Evolutionary conservation across 1,140 invertebrate genomes (phyloP).

Genomic region (Rhyacophila brunnea): DNA sequence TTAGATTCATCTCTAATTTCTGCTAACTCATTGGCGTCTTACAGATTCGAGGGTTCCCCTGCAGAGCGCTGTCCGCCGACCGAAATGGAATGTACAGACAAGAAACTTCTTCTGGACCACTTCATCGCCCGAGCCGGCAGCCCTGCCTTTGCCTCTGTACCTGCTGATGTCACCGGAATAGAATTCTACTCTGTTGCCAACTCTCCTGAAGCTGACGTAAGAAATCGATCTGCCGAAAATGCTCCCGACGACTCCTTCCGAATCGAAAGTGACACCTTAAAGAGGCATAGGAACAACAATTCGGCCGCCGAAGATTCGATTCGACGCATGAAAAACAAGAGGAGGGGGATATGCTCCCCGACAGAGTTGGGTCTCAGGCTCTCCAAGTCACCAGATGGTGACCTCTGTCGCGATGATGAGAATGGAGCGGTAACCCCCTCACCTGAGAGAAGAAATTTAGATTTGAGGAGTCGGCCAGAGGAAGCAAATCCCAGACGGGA

Average conservation of each 20-base stretch:
- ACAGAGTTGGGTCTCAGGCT: constrained; percentile 49
- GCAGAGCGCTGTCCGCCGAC: constrained; percentile 30
- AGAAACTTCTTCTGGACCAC: constrained; percentile 53
- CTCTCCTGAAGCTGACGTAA: constrained; percentile 36
- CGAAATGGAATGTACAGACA: constrained; percentile 48
- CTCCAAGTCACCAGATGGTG: constrained; percentile 40
- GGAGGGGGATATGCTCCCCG: constrained; percentile 48
- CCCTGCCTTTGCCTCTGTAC: constrained; percentile 50
- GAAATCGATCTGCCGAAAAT: constrained; percentile 15
- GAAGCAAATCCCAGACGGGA: constrained; percentile 43
- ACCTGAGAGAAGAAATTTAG: background rate
- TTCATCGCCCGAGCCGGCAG: constrained; percentile 52
- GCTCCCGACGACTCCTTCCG: constrained; percentile 29
- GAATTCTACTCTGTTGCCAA: constrained; percentile 53
- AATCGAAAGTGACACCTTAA: constrained; percentile 24
- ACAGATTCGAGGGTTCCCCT: constrained; percentile 21
- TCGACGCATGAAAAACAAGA: constrained; percentile 39
- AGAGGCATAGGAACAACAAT: constrained; percentile 14
- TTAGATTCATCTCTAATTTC: too few relatives aligned
- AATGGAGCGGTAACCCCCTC: background rate
- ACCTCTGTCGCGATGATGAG: constrained; percentile 10
- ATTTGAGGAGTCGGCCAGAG: constrained; percentile 48
- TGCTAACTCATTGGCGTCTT: constrained; percentile 12
- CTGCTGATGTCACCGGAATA: constrained; percentile 48
- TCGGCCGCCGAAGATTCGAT: constrained; percentile 7